Evolutionary conservation across 2,113 vertebrate genomes (phyloP).

Genomic region (Xenopus borealis): DNA sequence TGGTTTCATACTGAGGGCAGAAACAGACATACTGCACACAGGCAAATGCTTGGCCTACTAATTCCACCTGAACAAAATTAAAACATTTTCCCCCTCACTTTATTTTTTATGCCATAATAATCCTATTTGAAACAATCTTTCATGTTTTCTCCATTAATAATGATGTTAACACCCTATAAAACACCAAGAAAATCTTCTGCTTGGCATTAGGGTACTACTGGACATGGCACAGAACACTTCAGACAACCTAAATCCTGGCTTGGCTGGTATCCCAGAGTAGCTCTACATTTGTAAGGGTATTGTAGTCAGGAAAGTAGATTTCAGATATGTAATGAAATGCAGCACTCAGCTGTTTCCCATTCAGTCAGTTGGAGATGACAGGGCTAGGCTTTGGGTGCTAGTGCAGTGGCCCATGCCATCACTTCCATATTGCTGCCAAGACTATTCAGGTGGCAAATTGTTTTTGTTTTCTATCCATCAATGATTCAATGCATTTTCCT

Average conservation of each 20-base stretch:
- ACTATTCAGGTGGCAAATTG: too few species aligned
- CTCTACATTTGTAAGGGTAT: constrained; percentile 30
- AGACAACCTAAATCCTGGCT: constrained; percentile 41
- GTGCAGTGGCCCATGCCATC: too few species aligned
- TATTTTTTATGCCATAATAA: constrained; percentile 36
- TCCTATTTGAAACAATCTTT: constrained; percentile 42
- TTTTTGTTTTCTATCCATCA: too few species aligned
- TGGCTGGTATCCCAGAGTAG: constrained; percentile 39
- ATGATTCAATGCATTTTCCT: too few species aligned
- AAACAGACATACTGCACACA: neutral
- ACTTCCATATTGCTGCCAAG: too few species aligned
- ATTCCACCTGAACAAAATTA: constrained; percentile 22
- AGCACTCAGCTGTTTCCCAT: too few species aligned
- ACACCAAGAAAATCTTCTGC: constrained; percentile 38
- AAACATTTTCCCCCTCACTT: constrained; percentile 16
- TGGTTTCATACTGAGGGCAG: neutral
- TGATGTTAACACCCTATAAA: constrained; percentile 45
- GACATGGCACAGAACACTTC: constrained; percentile 38
- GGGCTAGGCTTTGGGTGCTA: too few species aligned
- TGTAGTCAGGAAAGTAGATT: constrained; percentile 10
- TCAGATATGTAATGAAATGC: neutral
- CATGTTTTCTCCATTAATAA: constrained; percentile 44
- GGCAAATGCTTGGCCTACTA: constrained; percentile 1
- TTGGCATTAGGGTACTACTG: constrained; percentile 40
- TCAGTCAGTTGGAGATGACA: too few species aligned